A percentile compares a stretch with the other conserved stretches of the same genome.
These are phyloP conservation scores for Istiophorus platypterus DNA, from an alignment of 2,113 vertebrate genomes.

Conservation along the genomic window DNA sequence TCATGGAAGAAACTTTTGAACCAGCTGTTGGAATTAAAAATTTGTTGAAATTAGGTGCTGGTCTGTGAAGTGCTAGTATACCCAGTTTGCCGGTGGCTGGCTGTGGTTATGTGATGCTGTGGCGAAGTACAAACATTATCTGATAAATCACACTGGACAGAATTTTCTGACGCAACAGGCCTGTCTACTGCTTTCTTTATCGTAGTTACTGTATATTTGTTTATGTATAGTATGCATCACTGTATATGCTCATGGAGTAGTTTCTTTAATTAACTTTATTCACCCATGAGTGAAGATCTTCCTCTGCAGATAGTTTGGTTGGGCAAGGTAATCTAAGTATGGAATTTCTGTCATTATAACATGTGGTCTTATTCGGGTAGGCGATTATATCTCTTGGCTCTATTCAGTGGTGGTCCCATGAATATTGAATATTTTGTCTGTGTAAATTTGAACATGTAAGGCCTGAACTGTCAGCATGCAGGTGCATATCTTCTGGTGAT, in stretches of 20 bases:
- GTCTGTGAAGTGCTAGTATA: neutral
- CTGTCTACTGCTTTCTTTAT: too few relatives aligned
- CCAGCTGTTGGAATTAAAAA: constrained; percentile 24
- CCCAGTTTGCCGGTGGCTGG: neutral
- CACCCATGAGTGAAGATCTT: too few relatives aligned
- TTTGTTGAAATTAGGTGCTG: constrained; percentile 10
- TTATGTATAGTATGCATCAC: too few relatives aligned
- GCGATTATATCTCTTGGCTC: neutral
- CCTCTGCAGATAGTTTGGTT: neutral
- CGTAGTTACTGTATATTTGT: too few relatives aligned
- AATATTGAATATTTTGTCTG: neutral
- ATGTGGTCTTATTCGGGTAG: neutral
- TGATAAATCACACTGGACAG: neutral
- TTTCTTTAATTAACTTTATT: too few relatives aligned
- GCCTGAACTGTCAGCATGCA: constrained; percentile 5
- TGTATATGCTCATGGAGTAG: too few relatives aligned
- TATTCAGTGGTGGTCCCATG: neutral
- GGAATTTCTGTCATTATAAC: neutral
- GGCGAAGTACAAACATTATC: neutral
- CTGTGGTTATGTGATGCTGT: constrained; percentile 16
- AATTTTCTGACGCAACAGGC: too few relatives aligned
- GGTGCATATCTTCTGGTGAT: constrained; percentile 13
- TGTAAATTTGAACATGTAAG: neutral
- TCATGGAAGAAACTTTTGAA: constrained; percentile 17
- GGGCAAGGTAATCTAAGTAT: neutral